Percentiles rank a stretch among this genome's conserved stretches.
phyloP scores from a whole-genome alignment of 2,113 vertebrate species.

The Spea bombifrons region DNA sequence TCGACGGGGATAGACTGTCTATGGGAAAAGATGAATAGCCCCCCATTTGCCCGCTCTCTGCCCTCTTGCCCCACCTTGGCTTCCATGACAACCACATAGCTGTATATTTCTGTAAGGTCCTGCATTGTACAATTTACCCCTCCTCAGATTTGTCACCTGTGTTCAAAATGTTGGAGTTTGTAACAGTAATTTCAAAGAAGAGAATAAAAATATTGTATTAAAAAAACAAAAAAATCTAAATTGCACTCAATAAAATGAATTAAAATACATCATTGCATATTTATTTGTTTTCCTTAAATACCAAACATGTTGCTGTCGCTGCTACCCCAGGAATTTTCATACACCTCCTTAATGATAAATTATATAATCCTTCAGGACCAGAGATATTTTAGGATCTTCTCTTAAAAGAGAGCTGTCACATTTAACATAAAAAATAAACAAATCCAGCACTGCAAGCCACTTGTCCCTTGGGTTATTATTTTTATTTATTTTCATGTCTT shows the following conservation, averaged over 20 bases:
- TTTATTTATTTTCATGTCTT: no score
- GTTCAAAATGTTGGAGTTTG: conserved; percentile 72
- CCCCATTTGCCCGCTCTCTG: conserved; percentile 51
- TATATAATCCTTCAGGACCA: no score
- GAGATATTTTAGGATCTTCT: no score
- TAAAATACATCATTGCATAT: conserved; percentile 20
- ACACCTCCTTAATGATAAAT: neutral
- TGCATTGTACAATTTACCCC: conserved; percentile 55
- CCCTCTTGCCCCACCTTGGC: conserved; percentile 51
- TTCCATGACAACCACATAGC: conserved; percentile 50
- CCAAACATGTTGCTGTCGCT: neutral
- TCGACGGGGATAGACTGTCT: neutral
- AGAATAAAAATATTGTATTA: conserved; percentile 65
- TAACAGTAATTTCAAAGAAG: conserved; percentile 68
- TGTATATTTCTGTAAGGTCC: conserved; percentile 57
- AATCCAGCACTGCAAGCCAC: no score
- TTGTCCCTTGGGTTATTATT: no score
- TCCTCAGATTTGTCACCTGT: conserved; percentile 65
- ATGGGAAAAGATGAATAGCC: conserved; percentile 44
- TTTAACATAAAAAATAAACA: no score
- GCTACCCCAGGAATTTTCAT: neutral
- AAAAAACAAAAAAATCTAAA: conserved; percentile 59
- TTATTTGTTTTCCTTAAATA: neutral
- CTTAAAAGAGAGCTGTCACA: no score
- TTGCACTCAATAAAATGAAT: conserved; percentile 78